Evolutionary conservation across 1,140 invertebrate species (phyloP).

Genomic region (Drosophila ambigua): DNA sequence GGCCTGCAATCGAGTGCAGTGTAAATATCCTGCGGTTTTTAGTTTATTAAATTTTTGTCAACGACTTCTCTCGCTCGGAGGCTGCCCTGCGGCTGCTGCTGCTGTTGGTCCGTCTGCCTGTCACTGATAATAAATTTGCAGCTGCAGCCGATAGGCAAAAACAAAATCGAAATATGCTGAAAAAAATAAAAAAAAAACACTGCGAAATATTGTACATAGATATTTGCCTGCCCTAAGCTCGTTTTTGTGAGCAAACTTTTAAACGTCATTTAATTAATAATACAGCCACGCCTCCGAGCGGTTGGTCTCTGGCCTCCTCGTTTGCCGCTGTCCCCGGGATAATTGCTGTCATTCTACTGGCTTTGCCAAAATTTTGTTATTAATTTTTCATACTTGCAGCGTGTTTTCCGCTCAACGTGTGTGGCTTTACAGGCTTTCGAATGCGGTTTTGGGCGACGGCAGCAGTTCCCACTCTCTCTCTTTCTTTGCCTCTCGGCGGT

Average conservation of each 20-base stretch:
- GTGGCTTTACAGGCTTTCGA: constrained; percentile 4
- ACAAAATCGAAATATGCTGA: too few relatives aligned
- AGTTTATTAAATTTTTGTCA: constrained; percentile 82
- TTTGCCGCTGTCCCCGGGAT: constrained; percentile 6
- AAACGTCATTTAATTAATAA: constrained; percentile 76
- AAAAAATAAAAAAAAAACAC: constrained; percentile 27
- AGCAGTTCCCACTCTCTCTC: not conserved
- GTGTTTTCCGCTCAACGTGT: not conserved
- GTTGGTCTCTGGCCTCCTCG: not conserved
- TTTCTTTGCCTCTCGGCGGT: too few relatives aligned
- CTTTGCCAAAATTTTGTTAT: constrained; percentile 34
- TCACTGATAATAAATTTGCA: constrained; percentile 76
- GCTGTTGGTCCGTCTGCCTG: constrained; percentile 48
- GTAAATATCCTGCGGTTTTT: constrained; percentile 79
- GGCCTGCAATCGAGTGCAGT: constrained; percentile 61
- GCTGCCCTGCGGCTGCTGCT: constrained; percentile 1
- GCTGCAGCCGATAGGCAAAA: constrained; percentile 4
- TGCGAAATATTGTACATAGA: constrained; percentile 2
- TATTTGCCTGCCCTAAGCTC: constrained; percentile 31
- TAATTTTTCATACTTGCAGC: constrained; percentile 14
- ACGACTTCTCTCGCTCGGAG: constrained; percentile 33
- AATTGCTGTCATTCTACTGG: constrained; percentile 22
- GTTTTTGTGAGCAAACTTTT: constrained; percentile 51
- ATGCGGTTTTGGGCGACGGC: too few relatives aligned
- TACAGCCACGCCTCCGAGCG: constrained; percentile 20